Evolutionary conservation across 2,113 vertebrate species (phyloP), one percentile per base, ranked within the genome.

Genomic region (Loxodonta africana): DNA sequence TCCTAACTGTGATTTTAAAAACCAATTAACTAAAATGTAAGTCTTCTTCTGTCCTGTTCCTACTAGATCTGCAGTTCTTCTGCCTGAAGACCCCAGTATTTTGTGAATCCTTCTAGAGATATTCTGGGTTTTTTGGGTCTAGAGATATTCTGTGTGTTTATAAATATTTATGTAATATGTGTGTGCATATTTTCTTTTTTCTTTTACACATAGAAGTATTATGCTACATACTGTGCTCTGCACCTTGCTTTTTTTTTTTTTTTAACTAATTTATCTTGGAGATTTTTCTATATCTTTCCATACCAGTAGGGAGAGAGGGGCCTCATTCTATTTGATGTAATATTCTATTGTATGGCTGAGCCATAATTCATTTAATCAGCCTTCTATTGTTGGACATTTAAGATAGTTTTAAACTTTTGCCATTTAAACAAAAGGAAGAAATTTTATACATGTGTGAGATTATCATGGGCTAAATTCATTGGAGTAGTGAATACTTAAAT

Each of bases 381-480:
- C 25, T 8, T 65, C 63, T 65, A 8, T 26, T 65, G 28, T 83
- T 37, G 2, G 11, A 67, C n/a, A 77, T 71, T 87, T 53, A 78
- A 53, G 33, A 37, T 81, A 62, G 44, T 91, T 76, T 90, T 87
- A 87, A 93, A 94, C 20, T 73, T 88, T 41, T 94, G 21, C 20
- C 41, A 67, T 65, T 92, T 77, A 92, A 95, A 94, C 63, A 11
- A 93, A 63, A 88, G 48, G 83, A 89, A 89, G 30, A 3, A 97
- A 48, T 74, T 86, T 95, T 41, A 57, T n/a, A 83, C 53, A 23
- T 30, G 1, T 21, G 48, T 83, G 33, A 90, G 57, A 71, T 82
- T 46, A 80, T 76, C 69, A 25, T 73, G 33, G 25, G 44, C 44
- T 63, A 94, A 87, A 94, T 23, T 37, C 17, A 62, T 33, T 37